Percentiles rank a stretch among this genome's conserved stretches.
phyloP scores from a whole-genome alignment of 2,888 invertebrate genomes.

The Koerneria pararmatus region DNA sequence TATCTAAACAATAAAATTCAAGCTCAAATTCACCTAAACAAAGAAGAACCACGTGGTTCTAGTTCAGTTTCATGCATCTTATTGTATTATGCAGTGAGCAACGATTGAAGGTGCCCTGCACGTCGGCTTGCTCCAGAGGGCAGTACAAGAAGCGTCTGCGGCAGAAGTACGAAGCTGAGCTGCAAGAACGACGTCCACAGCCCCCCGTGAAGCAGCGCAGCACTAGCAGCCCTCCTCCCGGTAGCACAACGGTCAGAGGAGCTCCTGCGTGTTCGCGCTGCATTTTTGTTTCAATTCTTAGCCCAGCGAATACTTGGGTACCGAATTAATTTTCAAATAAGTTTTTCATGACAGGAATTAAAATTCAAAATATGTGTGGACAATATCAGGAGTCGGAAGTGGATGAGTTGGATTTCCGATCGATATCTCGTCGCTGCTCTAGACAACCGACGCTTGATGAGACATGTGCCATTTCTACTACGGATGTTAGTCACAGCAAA shows the following conservation, averaged over 20 bases:
- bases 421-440: slow-evolving; percentile 30
- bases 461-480: too few species aligned
- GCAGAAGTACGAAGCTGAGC: slow-evolving; percentile 44
- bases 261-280: too few species aligned
- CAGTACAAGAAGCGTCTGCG: slow-evolving; percentile 49
- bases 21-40: too few species aligned
- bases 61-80: too few species aligned
- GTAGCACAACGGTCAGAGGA: slow-evolving; percentile 28
- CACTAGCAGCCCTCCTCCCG: slow-evolving; percentile 38
- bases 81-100: too few species aligned
- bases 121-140: slow-evolving; percentile 25
- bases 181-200: slow-evolving; percentile 29
- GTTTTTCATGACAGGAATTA: too few species aligned
- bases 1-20: too few species aligned
- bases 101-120: slow-evolving; percentile 26
- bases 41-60: too few species aligned
- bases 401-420: slow-evolving; percentile 34
- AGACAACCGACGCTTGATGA: slow-evolving; percentile 48
- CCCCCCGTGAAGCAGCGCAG: slow-evolving; percentile 25
- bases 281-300: too few species aligned
- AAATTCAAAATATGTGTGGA: too few species aligned
- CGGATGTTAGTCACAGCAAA: too few species aligned
- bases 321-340: too few species aligned
- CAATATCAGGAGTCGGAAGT: slow-evolving; percentile 29
- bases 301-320: not conserved